Conservation (phyloP, 2,888 invertebrate species). For the Tipula vernalis region DNA sequence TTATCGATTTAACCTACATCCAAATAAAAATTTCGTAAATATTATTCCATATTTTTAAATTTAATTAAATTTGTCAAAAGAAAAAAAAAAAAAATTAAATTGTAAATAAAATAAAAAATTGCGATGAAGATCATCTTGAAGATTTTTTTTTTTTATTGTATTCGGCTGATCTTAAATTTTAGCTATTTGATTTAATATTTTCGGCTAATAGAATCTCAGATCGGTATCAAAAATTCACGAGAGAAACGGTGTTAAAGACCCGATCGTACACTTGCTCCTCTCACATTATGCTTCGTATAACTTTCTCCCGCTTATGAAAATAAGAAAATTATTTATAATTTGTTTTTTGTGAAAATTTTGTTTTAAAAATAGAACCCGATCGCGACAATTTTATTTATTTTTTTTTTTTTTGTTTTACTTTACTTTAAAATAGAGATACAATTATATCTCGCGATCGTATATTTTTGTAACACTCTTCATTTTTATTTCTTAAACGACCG, state of each 20-base stretch:
- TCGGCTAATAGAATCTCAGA: background rate
- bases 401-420: too few species aligned
- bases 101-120: background rate
- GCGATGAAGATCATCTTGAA: background rate
- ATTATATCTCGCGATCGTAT: conserved; percentile 23
- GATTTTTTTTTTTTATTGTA: background rate
- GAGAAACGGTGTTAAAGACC: background rate
- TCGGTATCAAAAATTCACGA: background rate
- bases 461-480: conserved; percentile 57
- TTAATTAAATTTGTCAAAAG: background rate
- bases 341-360: background rate
- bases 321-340: background rate
- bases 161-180: background rate
- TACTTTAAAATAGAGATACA: conserved; percentile 5
- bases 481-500: conserved; percentile 87
- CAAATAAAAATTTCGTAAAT: background rate
- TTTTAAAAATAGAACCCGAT: conserved; percentile 12
- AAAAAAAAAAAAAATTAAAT: background rate
- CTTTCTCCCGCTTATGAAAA: background rate
- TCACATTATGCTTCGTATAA: background rate
- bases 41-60: background rate
- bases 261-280: background rate
- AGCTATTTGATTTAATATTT: background rate
- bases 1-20: background rate
- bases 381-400: conserved; percentile 11